phyloP scores from a whole-genome alignment of 2,113 vertebrate species.

The Callionymus lyra region DNA sequence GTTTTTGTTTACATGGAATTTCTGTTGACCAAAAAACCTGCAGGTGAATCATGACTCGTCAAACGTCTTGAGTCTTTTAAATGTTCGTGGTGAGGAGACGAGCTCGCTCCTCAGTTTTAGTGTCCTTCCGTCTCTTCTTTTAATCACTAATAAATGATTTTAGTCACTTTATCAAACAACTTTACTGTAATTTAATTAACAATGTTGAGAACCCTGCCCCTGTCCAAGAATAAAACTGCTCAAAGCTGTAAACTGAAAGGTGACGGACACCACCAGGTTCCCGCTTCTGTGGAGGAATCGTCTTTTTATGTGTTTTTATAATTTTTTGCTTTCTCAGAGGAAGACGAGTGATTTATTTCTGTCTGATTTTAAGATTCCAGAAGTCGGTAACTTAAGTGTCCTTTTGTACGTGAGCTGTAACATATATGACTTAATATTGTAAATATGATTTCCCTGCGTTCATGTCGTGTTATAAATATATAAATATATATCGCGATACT shows the following conservation, averaged over 20 bases:
- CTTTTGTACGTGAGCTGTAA: constrained; percentile 92
- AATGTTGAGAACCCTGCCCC: too few species aligned
- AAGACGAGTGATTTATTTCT: constrained; percentile 71
- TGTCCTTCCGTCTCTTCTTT: not conserved
- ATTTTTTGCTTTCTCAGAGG: constrained; percentile 69
- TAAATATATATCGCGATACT: constrained; percentile 87
- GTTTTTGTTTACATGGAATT: too few species aligned
- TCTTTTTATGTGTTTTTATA: constrained; percentile 30
- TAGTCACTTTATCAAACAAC: constrained; percentile 15
- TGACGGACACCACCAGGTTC: constrained; percentile 1
- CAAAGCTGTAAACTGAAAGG: too few species aligned
- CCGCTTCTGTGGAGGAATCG: constrained; percentile 49
- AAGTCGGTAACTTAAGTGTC: constrained; percentile 86
- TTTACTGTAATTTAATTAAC: too few species aligned
- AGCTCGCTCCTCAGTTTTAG: constrained; percentile 19
- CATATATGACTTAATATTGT: constrained; percentile 94
- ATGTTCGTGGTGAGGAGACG: too few species aligned
- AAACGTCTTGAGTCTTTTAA: too few species aligned
- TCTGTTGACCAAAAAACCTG: too few species aligned
- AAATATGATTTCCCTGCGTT: constrained; percentile 98
- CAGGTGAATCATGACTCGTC: too few species aligned
- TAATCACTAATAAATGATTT: too few species aligned
- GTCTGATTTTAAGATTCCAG: constrained; percentile 66
- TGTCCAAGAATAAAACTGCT: too few species aligned
- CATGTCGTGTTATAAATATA: constrained; percentile 77